Conservation (phyloP, 1,140 invertebrate genomes). For the Sycophaga agraensis region DNA sequence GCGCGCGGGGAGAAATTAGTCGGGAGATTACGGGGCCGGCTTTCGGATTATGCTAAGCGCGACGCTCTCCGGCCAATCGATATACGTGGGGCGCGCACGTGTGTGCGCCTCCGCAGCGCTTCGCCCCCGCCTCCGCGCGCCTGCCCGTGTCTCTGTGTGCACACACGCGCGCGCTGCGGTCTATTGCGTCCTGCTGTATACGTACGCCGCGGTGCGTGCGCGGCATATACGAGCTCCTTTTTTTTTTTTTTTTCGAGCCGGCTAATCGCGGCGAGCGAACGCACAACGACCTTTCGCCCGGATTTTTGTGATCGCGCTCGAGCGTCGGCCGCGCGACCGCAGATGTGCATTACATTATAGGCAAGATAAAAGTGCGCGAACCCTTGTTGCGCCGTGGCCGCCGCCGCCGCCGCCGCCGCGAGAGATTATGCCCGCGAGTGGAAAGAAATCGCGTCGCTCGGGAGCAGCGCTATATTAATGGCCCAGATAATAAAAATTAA, state of each 20-base stretch:
- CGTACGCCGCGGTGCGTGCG: too few species aligned
- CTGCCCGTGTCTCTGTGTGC: neutral
- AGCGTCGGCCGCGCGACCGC: too few species aligned
- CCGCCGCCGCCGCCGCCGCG: too few species aligned
- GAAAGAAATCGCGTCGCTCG: neutral
- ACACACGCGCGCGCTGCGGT: too few species aligned
- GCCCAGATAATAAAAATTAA: neutral
- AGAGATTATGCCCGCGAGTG: neutral
- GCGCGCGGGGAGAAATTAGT: slow-evolving; percentile 14
- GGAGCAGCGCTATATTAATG: neutral
- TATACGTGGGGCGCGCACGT: neutral
- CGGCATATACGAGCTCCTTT: too few species aligned
- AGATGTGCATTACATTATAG: too few species aligned
- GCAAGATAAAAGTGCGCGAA: too few species aligned
- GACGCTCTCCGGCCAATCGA: neutral
- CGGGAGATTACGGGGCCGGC: slow-evolving; percentile 14
- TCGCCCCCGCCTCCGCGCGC: neutral
- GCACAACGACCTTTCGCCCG: neutral
- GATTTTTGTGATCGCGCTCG: too few species aligned
- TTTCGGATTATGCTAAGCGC: slow-evolving; percentile 39
- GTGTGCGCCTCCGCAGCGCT: too few species aligned
- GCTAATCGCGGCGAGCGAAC: neutral
- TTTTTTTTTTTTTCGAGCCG: too few species aligned
- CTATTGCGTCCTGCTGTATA: too few species aligned
- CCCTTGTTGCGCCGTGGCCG: too few species aligned